phyloP scores from a whole-genome alignment of 2,888 invertebrate genomes.

The Linyphia triangularis region DNA sequence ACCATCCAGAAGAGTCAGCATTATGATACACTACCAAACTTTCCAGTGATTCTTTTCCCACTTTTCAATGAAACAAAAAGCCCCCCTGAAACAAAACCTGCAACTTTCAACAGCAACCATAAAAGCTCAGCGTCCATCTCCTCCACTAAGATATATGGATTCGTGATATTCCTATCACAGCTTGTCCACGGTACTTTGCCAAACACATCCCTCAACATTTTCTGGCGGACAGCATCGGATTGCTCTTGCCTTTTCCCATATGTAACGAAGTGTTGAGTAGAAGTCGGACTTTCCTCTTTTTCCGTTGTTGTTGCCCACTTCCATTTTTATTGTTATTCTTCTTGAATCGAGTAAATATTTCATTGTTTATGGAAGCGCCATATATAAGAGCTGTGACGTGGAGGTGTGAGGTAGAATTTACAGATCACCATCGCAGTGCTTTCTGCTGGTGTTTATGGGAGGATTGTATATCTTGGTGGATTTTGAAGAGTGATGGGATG shows the following conservation, averaged over 20 bases:
- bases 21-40: neutral
- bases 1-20: neutral
- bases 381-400: conserved; percentile 6
- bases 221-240: conserved; percentile 2
- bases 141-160: conserved; percentile 38
- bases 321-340: conserved; percentile 39
- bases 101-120: neutral
- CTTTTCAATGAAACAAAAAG: conserved; percentile 14
- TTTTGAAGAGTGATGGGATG: conserved; percentile 15
- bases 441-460: conserved; percentile 14
- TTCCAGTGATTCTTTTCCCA: neutral
- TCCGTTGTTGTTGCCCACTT: neutral
- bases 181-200: conserved; percentile 35
- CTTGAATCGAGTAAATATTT: conserved; percentile 37
- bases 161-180: conserved; percentile 53
- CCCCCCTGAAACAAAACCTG: conserved; percentile 12
- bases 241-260: neutral
- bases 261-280: neutral
- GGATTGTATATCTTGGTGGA: neutral
- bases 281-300: too few species aligned
- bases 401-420: conserved; percentile 10
- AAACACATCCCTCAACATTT: conserved; percentile 46
- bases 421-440: conserved; percentile 4
- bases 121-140: conserved; percentile 21
- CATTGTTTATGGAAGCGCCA: conserved; percentile 26